Conservation (phyloP, 92 coral and sea anemone genomes). For the Zoanthus solanderi region DNA sequence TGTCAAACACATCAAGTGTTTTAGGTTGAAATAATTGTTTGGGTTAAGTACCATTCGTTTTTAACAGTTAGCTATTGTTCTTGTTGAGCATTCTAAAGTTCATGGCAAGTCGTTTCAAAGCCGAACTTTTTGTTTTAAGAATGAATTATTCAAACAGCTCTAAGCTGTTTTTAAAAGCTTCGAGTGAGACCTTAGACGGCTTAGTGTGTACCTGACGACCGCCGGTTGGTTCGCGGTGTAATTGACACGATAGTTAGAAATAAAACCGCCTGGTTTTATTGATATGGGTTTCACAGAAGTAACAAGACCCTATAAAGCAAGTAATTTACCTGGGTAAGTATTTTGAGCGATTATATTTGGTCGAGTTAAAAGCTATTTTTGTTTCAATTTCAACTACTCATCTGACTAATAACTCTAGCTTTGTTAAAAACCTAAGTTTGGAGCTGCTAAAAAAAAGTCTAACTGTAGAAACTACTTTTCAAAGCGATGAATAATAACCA, state of each 20-base stretch:
- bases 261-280: conserved; percentile 11
- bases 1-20: conserved; percentile 16
- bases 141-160: conserved; percentile 63
- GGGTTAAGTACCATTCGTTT: conserved; percentile 31
- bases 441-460: not conserved
- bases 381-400: not conserved
- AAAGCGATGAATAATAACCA: not conserved
- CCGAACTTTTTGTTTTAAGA: conserved; percentile 32
- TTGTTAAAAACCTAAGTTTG: not conserved
- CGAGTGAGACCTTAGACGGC: conserved; percentile 68
- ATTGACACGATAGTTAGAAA: conserved; percentile 46
- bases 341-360: conserved; percentile 5
- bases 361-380: not conserved
- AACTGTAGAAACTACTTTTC: not conserved
- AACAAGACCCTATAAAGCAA: conserved; percentile 89
- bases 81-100: conserved; percentile 45
- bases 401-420: not conserved
- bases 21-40: not conserved
- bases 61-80: conserved; percentile 36
- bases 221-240: conserved; percentile 50
- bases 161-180: conserved; percentile 51
- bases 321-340: conserved; percentile 96
- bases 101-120: conserved; percentile 55
- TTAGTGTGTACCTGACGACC: conserved; percentile 92
- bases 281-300: conserved; percentile 92